These are phyloP conservation scores for Megastigmus dorsalis DNA, from an alignment of 2,888 invertebrate genomes.

Conservation along the genomic window DNA sequence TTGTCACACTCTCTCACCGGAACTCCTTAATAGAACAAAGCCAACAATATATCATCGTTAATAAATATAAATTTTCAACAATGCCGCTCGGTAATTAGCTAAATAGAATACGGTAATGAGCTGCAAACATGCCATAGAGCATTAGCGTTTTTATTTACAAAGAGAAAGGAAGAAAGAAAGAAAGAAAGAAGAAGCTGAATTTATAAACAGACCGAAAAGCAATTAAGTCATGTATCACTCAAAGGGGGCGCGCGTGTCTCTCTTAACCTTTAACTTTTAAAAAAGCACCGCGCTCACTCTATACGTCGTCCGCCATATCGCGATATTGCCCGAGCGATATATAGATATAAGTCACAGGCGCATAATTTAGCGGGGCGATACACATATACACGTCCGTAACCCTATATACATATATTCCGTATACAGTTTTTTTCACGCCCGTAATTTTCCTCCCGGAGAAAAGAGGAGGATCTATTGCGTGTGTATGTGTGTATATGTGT, in stretches of 20 bases:
- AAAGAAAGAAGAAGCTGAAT: too few species aligned
- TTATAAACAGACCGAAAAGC: conserved; percentile 5
- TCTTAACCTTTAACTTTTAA: conserved; percentile 43
- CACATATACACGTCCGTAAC: neutral
- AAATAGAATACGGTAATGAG: conserved; percentile 45
- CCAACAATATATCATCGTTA: too few species aligned
- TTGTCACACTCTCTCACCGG: too few species aligned
- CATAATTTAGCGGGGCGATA: conserved; percentile 24
- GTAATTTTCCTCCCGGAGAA: conserved; percentile 20
- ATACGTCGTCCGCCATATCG: too few species aligned
- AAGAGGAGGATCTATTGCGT: conserved; percentile 1
- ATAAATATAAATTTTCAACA: too few species aligned
- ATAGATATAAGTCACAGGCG: conserved; percentile 31
- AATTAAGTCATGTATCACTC: conserved; percentile 44
- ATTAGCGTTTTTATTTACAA: neutral
- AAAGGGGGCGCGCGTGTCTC: conserved; percentile 6
- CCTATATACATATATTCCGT: neutral
- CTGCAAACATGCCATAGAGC: neutral
- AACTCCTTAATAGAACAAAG: too few species aligned
- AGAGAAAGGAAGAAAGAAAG: too few species aligned
- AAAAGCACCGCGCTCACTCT: neutral
- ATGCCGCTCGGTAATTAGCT: conserved; percentile 11
- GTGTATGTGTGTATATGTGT: too few species aligned
- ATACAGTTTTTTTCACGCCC: conserved; percentile 40
- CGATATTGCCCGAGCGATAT: conserved; percentile 19